Percentiles rank a stretch among this genome's conserved stretches.
Evolutionary conservation across 2,888 invertebrate genomes (phyloP).

Genomic region (Acanthacorydalis orientalis): DNA sequence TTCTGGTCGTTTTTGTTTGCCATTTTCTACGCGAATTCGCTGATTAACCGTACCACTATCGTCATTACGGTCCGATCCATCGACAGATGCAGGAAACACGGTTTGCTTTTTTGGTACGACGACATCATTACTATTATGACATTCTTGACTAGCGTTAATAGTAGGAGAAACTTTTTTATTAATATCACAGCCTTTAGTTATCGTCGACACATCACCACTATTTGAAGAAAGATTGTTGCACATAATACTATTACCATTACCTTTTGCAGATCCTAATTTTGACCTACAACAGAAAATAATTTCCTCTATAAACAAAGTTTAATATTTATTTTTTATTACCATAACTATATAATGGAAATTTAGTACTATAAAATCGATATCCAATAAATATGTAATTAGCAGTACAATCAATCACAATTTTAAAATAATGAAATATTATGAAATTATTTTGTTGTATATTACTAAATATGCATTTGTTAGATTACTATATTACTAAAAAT

Average conservation of each 20-base stretch:
- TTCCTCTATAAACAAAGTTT: constrained; percentile 4
- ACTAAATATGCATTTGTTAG: too few species aligned
- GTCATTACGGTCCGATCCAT: constrained; percentile 45
- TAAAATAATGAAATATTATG: too few species aligned
- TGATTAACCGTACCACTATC: constrained; percentile 19
- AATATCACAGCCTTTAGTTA: constrained; percentile 7
- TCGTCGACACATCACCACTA: not conserved
- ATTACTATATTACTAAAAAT: not conserved
- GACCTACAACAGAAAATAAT: constrained; percentile 9
- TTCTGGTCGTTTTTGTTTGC: not conserved
- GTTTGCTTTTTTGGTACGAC: constrained; percentile 3
- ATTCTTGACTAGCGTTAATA: constrained; percentile 6
- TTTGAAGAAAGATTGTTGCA: not conserved
- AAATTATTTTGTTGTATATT: too few species aligned
- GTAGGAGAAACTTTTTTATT: constrained; percentile 5
- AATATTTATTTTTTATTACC: too few species aligned
- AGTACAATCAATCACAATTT: too few species aligned
- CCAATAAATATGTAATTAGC: too few species aligned
- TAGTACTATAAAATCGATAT: too few species aligned
- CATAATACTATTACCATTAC: not conserved
- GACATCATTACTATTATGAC: not conserved
- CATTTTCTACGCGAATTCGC: not conserved
- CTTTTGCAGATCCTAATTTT: constrained; percentile 1
- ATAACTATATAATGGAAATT: too few species aligned
- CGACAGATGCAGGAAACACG: constrained; percentile 45